Conservation (phyloP, 2,888 invertebrate species). For the Hofmannophila pseudospretella region DNA sequence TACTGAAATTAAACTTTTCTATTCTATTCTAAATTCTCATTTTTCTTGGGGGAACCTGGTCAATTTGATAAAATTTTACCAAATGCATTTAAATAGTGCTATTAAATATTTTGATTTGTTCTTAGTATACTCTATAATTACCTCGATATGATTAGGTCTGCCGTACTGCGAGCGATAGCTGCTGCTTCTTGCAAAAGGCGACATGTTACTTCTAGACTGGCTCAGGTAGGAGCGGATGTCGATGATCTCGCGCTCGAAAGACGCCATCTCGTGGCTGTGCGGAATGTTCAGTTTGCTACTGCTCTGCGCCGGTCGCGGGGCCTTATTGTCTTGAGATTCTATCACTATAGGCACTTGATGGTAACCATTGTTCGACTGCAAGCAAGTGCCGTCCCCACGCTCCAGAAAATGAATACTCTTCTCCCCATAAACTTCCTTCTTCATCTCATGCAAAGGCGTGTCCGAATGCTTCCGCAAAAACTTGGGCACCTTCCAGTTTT, state of each 20-base stretch:
- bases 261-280: slow-evolving; percentile 63
- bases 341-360: slow-evolving; percentile 82
- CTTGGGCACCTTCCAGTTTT: slow-evolving; percentile 83
- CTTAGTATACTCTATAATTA: no score
- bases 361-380: slow-evolving; percentile 70
- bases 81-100: no score
- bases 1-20: no score
- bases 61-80: no score
- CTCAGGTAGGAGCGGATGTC: slow-evolving; percentile 85
- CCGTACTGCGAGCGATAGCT: slow-evolving; percentile 85
- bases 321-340: slow-evolving; percentile 71
- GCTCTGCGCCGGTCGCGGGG: slow-evolving; percentile 36
- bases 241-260: slow-evolving; percentile 80
- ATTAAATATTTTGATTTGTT: no score
- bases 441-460: slow-evolving; percentile 64
- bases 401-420: slow-evolving; percentile 55
- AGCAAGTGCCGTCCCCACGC: slow-evolving; percentile 40
- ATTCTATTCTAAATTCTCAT: no score
- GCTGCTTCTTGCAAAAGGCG: slow-evolving; percentile 83
- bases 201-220: slow-evolving; percentile 85
- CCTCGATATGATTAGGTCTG: slow-evolving; percentile 75
- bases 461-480: slow-evolving; percentile 81
- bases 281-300: slow-evolving; percentile 68
- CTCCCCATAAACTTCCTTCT: slow-evolving; percentile 59
- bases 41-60: no score